These are phyloP conservation scores for Macrotus californicus DNA, from an alignment of 2,113 vertebrate genomes.

Conservation along the genomic window DNA sequence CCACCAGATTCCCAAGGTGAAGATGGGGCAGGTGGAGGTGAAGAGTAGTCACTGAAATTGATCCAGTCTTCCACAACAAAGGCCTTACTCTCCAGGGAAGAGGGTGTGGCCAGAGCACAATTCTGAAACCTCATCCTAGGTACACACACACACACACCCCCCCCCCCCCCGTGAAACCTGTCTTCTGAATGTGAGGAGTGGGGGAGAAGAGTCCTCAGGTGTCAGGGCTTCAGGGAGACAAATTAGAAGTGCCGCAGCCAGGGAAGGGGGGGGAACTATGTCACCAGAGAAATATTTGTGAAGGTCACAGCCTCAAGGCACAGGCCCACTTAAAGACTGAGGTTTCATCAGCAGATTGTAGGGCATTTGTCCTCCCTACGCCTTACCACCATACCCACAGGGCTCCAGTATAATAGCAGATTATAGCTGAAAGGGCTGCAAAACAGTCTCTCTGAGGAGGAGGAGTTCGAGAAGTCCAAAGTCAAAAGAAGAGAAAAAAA, in stretches of 20 bases:
- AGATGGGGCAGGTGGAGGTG: not conserved
- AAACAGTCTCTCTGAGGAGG: not conserved
- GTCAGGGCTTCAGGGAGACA: not conserved
- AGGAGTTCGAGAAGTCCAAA: not conserved
- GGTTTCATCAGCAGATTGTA: not conserved
- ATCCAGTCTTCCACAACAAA: not conserved
- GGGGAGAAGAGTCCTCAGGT: not conserved
- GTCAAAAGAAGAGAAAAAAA: not conserved
- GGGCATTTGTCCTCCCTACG: not conserved
- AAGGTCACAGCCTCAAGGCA: not conserved
- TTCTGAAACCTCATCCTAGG: slow-evolving; percentile 13
- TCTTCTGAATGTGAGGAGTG: not conserved
- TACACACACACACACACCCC: too few relatives aligned
- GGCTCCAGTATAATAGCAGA: not conserved
- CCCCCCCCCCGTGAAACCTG: not conserved
- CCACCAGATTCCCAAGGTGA: not conserved
- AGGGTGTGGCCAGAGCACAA: not conserved
- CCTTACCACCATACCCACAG: not conserved
- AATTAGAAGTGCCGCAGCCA: not conserved
- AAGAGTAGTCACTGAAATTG: not conserved
- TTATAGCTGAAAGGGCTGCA: not conserved
- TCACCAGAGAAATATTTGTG: not conserved
- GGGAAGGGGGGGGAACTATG: not conserved
- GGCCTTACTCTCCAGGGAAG: not conserved
- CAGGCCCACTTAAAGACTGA: slow-evolving; percentile 1